Conservation (phyloP, 2,888 invertebrate genomes). For the Platynereis dumerilii region DNA sequence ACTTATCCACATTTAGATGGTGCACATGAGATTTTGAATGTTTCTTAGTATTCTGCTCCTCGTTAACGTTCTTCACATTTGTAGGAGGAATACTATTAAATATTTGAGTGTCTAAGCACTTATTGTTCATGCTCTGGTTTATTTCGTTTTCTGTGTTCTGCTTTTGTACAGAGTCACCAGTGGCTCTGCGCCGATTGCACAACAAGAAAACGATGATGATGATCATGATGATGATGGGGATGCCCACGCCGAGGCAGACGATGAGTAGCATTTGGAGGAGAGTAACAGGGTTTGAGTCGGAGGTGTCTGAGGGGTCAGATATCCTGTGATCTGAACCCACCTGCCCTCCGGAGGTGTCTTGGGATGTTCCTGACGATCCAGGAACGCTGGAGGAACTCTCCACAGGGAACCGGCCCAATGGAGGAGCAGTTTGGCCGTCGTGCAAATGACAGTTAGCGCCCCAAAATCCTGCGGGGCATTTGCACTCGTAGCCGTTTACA, state of each 20-base stretch:
- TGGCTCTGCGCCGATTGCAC: slow-evolving; percentile 76
- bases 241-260: slow-evolving; percentile 80
- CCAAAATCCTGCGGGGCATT: slow-evolving; percentile 48
- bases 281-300: slow-evolving; percentile 31
- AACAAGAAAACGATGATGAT: slow-evolving; percentile 62
- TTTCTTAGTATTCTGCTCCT: slow-evolving; percentile 17
- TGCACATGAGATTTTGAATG: slow-evolving; percentile 7
- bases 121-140: slow-evolving; percentile 66
- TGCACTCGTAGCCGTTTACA: slow-evolving; percentile 77
- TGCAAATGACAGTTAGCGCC: slow-evolving; percentile 50
- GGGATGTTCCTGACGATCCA: background rate
- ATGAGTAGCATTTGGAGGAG: slow-evolving; percentile 85
- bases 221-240: slow-evolving; percentile 75
- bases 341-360: background rate
- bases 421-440: background rate
- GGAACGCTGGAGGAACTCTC: slow-evolving; percentile 2
- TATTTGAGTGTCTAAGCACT: slow-evolving; percentile 18
- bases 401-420: background rate
- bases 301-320: background rate
- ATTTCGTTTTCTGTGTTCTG: slow-evolving; percentile 89
- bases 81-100: slow-evolving; percentile 17
- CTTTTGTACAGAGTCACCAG: slow-evolving; percentile 67
- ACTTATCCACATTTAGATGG: slow-evolving; percentile 23
- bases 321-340: background rate
- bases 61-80: slow-evolving; percentile 16